Conservation (phyloP, 2,113 vertebrate species). For the Labrus mixtus region DNA sequence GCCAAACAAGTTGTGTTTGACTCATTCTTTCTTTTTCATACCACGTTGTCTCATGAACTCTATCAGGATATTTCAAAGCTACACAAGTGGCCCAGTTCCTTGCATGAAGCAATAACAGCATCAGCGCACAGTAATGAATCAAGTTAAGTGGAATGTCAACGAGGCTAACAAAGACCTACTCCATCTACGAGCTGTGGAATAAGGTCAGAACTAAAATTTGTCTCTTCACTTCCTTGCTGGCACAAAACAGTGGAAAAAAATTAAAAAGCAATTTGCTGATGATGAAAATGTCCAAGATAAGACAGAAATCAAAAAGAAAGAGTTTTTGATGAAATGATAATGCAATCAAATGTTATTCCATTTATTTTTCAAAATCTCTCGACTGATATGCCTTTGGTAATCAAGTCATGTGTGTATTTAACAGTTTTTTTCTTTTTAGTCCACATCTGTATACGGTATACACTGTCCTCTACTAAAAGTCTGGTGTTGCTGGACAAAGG, state of each 20-base stretch:
- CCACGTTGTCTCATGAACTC: conserved; percentile 33
- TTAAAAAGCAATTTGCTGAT: conserved; percentile 47
- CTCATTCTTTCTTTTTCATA: conserved; percentile 41
- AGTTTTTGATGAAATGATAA: no score
- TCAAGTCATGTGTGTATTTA: no score
- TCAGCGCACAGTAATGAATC: conserved; percentile 78
- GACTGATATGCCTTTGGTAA: no score
- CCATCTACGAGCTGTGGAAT: conserved; percentile 75
- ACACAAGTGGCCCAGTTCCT: conserved; percentile 71
- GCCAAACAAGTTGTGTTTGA: conserved; percentile 1
- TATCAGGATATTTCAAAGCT: conserved; percentile 51
- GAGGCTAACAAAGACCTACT: conserved; percentile 71
- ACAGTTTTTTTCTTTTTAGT: no score
- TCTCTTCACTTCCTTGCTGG: conserved; percentile 57
- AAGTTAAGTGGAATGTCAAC: conserved; percentile 82
- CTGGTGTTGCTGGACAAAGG: no score
- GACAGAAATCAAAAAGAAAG: conserved; percentile 4
- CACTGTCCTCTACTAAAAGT: no score
- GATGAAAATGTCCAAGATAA: conserved; percentile 43
- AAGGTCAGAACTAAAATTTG: conserved; percentile 74
- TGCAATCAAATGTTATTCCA: no score
- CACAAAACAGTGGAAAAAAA: conserved; percentile 52
- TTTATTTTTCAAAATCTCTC: no score
- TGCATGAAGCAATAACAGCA: conserved; percentile 71
- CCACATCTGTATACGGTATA: no score